Conservation (phyloP, 2,888 invertebrate genomes). For the Lucinisca nassula region DNA sequence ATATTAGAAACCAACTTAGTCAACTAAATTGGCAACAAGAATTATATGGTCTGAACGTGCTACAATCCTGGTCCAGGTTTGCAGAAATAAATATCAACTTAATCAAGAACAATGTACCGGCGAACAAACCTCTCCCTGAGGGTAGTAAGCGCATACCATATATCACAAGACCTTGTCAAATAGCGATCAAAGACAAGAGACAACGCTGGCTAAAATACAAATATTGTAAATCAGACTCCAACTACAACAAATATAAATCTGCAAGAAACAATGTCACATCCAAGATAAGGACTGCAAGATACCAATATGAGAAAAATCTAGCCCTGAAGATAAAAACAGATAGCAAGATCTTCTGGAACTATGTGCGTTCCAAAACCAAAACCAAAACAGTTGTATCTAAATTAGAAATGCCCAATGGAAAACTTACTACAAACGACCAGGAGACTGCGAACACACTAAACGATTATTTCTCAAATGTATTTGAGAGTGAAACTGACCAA, state of each 20-base stretch:
- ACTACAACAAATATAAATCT: background rate
- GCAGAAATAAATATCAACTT: background rate
- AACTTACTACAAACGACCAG: background rate
- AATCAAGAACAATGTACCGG: background rate
- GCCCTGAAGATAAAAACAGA: background rate
- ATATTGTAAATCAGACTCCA: background rate
- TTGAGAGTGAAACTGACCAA: no score
- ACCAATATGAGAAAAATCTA: background rate
- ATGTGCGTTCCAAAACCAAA: background rate
- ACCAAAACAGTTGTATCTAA: background rate
- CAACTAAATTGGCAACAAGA: background rate
- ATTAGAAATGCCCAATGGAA: slow-evolving; percentile 1
- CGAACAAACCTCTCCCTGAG: background rate
- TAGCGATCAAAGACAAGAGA: background rate
- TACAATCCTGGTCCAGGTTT: background rate
- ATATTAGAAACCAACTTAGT: background rate
- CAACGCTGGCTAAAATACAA: background rate
- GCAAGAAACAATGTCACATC: background rate
- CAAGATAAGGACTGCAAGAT: background rate
- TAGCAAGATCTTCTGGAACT: background rate
- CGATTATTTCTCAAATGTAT: background rate
- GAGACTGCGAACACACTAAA: background rate
- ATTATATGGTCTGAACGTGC: background rate
- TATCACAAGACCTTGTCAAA: background rate
- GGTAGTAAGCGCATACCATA: background rate